A percentile compares a stretch with the other conserved stretches of the same genome.
Evolutionary conservation across 2,113 vertebrate genomes (phyloP).

Genomic region (Sarotherodon lohbergeri): DNA sequence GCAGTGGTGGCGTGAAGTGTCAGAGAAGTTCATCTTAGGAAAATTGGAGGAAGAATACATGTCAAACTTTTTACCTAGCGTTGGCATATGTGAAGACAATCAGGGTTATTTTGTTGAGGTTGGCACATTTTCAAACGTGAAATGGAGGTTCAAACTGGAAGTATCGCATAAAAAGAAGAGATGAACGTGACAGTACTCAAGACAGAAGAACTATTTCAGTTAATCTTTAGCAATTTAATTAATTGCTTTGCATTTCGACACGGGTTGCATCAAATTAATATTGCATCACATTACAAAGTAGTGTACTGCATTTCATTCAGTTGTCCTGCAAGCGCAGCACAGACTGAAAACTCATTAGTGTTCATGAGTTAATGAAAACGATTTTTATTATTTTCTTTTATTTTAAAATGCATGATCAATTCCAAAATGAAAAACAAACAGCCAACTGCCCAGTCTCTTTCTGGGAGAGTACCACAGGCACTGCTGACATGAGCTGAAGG

Average conservation of each 20-base stretch:
- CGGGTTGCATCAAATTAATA: neutral
- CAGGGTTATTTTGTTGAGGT: neutral
- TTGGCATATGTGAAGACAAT: neutral
- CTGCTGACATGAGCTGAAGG: neutral
- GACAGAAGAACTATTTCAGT: neutral
- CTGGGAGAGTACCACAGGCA: neutral
- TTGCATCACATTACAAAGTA: neutral
- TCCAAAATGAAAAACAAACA: neutral
- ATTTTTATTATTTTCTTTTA: neutral
- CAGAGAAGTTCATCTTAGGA: neutral
- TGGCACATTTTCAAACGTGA: neutral
- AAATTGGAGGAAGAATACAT: neutral
- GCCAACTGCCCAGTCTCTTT: neutral
- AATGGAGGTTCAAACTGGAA: neutral
- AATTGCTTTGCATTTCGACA: neutral
- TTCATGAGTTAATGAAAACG: neutral
- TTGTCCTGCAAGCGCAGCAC: neutral
- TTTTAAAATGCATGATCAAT: neutral
- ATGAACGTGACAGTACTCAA: neutral
- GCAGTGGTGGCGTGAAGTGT: slow-evolving; percentile 17
- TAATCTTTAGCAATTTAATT: neutral
- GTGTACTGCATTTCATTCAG: neutral
- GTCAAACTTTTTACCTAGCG: slow-evolving; percentile 7
- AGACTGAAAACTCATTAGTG: neutral
- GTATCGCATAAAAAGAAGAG: neutral